Base-by-base conservation (phyloP, 2,888 invertebrate genomes). In the Lucinisca nassula region DNA sequence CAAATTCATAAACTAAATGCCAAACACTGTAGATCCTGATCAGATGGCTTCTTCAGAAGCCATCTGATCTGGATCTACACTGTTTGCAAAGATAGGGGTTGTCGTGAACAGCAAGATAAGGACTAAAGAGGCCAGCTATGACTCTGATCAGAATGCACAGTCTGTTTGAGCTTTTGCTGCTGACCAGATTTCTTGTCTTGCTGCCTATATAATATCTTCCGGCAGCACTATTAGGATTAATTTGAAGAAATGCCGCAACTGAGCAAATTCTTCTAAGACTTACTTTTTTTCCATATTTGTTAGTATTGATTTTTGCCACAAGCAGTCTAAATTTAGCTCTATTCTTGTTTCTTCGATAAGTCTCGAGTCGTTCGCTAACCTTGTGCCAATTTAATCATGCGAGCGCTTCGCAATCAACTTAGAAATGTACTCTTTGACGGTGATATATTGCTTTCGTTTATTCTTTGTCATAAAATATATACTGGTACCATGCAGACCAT, bases 271-370 rank as follows among this genome's bases (percentile, higher is more conserved):
- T 67, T 67, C 24, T n/a, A 58, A 35, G 32, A 67, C 35, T 35
- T 35, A 12, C 24, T 32, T n/a, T 61, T 30, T 61, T 67, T 21
- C 10, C 24, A 67, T 67, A 35, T 35, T 67, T 6, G 30, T 17
- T 12, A 17, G n/a, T 67, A 67, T 67, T 67, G 67, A 67, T 67
- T 67, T 67, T 67, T 67, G 67, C 67, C 67, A 67, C 67, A 67
- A 24, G 67, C 67, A 67, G 35, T 32, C 67, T 35, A 67, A 67
- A 67, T 67, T 67, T 67, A 67, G 67, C 21, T 35, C 27, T 30
- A 35, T 35, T 35, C 67, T 30, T 17, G 8, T 67, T 67, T 67
- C 67, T 67, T 67, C 67, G 17, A 67, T 67, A 67, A 35, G 21
- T 67, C 67, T 67, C 67, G 24, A 67, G 67, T 35, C 35, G 67